These are phyloP conservation scores for Morphnarchus princeps DNA, from an alignment of 2,113 vertebrate species.

Conservation along the genomic window DNA sequence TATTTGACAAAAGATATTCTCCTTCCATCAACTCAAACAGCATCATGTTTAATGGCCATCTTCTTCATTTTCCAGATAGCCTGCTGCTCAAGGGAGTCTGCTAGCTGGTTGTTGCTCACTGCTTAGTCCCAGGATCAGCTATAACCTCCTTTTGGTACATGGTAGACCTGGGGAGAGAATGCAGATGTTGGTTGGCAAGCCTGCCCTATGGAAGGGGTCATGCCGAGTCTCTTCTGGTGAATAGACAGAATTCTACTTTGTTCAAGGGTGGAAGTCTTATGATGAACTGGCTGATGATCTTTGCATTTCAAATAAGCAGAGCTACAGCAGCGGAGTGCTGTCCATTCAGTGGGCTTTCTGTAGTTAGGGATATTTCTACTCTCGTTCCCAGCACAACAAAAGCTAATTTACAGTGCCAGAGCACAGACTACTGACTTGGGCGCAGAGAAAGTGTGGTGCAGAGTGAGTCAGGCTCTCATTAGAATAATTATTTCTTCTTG, in stretches of 20 bases:
- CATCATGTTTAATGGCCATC: not conserved
- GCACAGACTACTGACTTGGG: not conserved
- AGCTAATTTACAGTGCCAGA: not conserved
- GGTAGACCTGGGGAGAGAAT: not conserved
- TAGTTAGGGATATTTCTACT: not conserved
- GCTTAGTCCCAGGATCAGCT: not conserved
- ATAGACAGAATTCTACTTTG: not conserved
- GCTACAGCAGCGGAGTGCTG: not conserved
- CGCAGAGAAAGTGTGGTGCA: not conserved
- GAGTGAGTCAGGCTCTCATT: conserved; percentile 18
- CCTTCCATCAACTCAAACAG: not conserved
- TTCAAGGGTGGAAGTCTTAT: not conserved
- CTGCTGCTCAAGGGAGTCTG: not conserved
- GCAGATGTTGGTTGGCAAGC: not conserved
- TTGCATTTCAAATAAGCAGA: not conserved
- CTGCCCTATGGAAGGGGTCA: not conserved
- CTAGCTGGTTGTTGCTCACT: not conserved
- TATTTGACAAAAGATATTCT: not conserved
- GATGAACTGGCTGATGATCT: not conserved
- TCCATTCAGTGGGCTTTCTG: not conserved
- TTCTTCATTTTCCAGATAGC: not conserved
- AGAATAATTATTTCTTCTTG: not conserved
- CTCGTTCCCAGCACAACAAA: not conserved
- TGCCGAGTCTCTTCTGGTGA: not conserved
- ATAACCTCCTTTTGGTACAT: not conserved